These are phyloP conservation scores for Allacma fusca DNA, from an alignment of 2,888 invertebrate genomes.

Conservation along the genomic window DNA sequence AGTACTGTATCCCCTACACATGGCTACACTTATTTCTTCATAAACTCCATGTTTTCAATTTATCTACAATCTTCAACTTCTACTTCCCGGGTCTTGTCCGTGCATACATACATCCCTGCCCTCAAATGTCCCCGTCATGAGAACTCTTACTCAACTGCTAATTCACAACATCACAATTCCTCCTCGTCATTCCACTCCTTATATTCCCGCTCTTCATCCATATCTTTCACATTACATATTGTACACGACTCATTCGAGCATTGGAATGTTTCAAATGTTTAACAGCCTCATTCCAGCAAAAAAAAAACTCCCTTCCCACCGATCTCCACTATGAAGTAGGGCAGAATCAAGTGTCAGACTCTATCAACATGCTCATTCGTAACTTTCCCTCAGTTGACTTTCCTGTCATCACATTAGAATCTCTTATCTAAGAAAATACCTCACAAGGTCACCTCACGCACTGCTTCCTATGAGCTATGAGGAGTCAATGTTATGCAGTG, in stretches of 20 bases:
- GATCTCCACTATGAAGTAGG: background rate
- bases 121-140: background rate
- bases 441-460: no score
- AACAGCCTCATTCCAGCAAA: no score
- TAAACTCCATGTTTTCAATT: constrained; percentile 27
- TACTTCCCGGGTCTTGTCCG: background rate
- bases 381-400: no score
- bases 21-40: background rate
- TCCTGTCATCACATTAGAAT: no score
- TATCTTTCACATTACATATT: constrained; percentile 11
- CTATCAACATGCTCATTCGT: no score
- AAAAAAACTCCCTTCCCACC: no score
- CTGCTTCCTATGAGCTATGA: no score
- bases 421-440: background rate
- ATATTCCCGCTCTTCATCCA: background rate
- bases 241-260: background rate
- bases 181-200: constrained; percentile 6
- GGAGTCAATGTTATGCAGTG: no score
- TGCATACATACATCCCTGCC: background rate
- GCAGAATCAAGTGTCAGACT: no score
- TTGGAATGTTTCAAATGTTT: background rate
- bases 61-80: constrained; percentile 21
- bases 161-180: constrained; percentile 1
- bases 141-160: background rate
- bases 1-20: background rate